These are phyloP conservation scores for Perodicticus potto DNA, from an alignment of 2,797 vertebrate genomes.

Conservation along the genomic window DNA sequence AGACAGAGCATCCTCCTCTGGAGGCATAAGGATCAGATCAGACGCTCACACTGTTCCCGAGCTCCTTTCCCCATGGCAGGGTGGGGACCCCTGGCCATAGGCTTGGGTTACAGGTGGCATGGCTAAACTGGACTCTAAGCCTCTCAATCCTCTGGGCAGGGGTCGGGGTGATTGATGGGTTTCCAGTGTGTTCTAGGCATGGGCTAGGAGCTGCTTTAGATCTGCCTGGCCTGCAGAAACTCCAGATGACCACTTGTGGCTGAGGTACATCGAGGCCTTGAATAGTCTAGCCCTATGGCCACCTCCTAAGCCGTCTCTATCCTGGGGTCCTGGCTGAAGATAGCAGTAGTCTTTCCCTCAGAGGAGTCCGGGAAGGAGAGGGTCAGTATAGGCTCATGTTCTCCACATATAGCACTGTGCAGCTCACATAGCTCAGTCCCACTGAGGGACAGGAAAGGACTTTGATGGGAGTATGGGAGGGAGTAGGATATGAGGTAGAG, in stretches of 20 bases:
- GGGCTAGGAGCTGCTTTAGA: constrained; percentile 49
- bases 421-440: not conserved
- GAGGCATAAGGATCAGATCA: not conserved
- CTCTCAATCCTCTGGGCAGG: not conserved
- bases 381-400: not conserved
- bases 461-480: not conserved
- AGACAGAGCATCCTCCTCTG: not conserved
- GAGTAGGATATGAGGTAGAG: not conserved
- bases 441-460: not conserved
- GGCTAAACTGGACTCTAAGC: constrained; percentile 48
- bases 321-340: not conserved
- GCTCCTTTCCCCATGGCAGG: not conserved
- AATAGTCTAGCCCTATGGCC: not conserved
- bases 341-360: not conserved
- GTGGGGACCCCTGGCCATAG: not conserved
- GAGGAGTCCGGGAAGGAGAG: not conserved
- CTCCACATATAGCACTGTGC: not conserved
- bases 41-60: not conserved
- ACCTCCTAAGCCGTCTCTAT: constrained; percentile 44
- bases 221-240: constrained; percentile 37
- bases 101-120: constrained; percentile 39
- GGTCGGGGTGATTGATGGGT: constrained; percentile 58
- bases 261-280: not conserved
- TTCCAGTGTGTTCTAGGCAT: constrained; percentile 58
- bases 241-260: constrained; percentile 41